Evolutionary conservation across 2,888 invertebrate genomes (phyloP).

Genomic region (Ichneumon xanthorius): DNA sequence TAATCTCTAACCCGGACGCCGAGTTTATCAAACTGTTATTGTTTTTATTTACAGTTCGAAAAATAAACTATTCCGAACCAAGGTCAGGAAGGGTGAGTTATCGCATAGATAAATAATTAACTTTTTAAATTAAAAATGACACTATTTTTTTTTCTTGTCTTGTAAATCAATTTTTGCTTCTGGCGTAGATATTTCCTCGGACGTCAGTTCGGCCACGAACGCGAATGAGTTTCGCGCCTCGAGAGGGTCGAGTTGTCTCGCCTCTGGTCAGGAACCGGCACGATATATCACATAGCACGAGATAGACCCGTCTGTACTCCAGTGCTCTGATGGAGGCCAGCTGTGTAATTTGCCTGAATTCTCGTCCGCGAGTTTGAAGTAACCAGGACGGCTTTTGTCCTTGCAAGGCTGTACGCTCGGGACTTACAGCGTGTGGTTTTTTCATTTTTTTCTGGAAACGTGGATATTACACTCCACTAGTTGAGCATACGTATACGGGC

Average conservation of each 20-base stretch:
- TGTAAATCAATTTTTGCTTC: no score
- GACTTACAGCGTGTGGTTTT: constrained; percentile 23
- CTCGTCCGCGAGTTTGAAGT: constrained; percentile 56
- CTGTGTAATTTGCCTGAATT: constrained; percentile 62
- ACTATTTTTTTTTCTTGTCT: no score
- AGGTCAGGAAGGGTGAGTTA: no score
- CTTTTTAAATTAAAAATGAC: no score
- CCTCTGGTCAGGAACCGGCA: constrained; percentile 34
- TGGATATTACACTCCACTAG: constrained; percentile 34
- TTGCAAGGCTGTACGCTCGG: constrained; percentile 62
- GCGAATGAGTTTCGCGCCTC: constrained; percentile 48
- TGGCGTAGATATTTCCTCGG: background rate
- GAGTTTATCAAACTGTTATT: no score
- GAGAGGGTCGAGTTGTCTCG: constrained; percentile 37
- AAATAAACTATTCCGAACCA: no score
- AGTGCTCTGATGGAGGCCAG: constrained; percentile 22
- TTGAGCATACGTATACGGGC: constrained; percentile 21
- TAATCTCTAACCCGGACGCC: no score
- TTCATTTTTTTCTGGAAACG: constrained; percentile 36
- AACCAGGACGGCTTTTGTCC: constrained; percentile 55
- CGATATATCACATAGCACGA: constrained; percentile 43
- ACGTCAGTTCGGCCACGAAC: constrained; percentile 6
- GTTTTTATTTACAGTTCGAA: no score
- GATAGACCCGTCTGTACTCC: constrained; percentile 38
- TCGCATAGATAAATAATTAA: no score